Evolutionary conservation across 30 jellyfish, hydroid and myxozoan genomes (phyloP).

Genomic region (Chironex yamaguchii): DNA sequence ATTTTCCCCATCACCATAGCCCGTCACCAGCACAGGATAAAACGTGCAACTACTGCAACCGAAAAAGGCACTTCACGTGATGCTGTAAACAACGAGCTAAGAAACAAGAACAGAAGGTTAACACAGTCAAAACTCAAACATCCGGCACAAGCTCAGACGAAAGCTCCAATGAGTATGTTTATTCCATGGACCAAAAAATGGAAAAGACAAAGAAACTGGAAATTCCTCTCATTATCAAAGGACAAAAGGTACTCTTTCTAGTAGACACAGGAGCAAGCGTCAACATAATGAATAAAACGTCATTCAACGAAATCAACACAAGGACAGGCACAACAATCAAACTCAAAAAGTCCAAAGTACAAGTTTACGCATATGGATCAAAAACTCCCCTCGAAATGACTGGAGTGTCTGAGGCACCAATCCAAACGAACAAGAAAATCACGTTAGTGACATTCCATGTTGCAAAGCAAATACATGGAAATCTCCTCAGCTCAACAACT

Average conservation of each 20-base stretch:
- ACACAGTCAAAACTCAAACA: conserved; percentile 15
- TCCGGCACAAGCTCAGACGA: not conserved
- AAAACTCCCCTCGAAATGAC: not conserved
- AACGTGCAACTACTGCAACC: conserved; percentile 48
- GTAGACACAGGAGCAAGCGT: conserved; percentile 15
- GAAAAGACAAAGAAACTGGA: not conserved
- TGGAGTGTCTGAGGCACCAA: not conserved
- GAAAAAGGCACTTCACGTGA: conserved; percentile 56
- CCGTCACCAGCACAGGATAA: conserved; percentile 62
- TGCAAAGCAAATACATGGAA: conserved; percentile 3
- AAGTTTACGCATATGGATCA: conserved; percentile 4
- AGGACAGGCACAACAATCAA: not conserved
- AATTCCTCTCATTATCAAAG: not conserved
- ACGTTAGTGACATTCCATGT: not conserved
- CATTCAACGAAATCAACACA: conserved; percentile 1
- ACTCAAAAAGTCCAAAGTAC: not conserved
- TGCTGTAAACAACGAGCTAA: conserved; percentile 1
- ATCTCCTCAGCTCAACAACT: not conserved
- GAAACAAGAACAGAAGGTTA: not conserved
- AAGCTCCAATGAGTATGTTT: not conserved
- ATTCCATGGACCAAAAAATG: conserved; percentile 3
- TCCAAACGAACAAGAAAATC: conserved; percentile 20
- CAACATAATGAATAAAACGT: conserved; percentile 24
- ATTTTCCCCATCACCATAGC: conserved; percentile 36
- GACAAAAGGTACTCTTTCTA: not conserved